Conservation (phyloP, 2,888 invertebrate genomes). For the Caprella mutica region DNA sequence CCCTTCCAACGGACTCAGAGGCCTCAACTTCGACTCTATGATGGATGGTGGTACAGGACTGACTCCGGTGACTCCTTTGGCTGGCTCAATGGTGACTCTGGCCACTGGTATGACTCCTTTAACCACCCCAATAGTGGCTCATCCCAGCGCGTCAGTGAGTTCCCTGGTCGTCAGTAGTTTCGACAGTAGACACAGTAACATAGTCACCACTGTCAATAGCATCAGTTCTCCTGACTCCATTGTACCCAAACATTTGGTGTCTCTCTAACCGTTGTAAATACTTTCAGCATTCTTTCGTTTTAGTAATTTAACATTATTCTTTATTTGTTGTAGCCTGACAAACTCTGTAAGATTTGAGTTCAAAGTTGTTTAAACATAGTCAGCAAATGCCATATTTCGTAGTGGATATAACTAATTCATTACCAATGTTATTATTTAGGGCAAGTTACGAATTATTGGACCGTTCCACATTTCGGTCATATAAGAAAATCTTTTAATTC, state of each 20-base stretch:
- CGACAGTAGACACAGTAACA: constrained; percentile 37
- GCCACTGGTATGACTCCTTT: constrained; percentile 33
- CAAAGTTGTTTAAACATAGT: no score
- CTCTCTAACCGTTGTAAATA: constrained; percentile 42
- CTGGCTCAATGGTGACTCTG: constrained; percentile 19
- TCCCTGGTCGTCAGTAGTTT: background rate
- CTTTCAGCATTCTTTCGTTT: no score
- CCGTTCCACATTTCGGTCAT: no score
- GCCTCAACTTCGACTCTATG: constrained; percentile 77
- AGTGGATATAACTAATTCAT: no score
- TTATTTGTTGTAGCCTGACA: no score
- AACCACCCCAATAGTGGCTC: constrained; percentile 51
- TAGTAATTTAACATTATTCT: no score
- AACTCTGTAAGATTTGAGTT: no score
- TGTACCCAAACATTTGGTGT: constrained; percentile 60
- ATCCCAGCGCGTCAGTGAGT: constrained; percentile 11
- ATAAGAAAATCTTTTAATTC: no score
- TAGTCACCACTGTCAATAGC: constrained; percentile 38
- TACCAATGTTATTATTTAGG: no score
- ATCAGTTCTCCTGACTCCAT: constrained; percentile 59
- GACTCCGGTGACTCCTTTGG: constrained; percentile 57
- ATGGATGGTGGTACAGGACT: constrained; percentile 88
- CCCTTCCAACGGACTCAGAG: constrained; percentile 69
- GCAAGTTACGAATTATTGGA: no score
- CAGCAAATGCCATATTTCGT: no score